phyloP scores from a whole-genome alignment of 1,140 invertebrate species.

The Drosophila ogumai region DNA sequence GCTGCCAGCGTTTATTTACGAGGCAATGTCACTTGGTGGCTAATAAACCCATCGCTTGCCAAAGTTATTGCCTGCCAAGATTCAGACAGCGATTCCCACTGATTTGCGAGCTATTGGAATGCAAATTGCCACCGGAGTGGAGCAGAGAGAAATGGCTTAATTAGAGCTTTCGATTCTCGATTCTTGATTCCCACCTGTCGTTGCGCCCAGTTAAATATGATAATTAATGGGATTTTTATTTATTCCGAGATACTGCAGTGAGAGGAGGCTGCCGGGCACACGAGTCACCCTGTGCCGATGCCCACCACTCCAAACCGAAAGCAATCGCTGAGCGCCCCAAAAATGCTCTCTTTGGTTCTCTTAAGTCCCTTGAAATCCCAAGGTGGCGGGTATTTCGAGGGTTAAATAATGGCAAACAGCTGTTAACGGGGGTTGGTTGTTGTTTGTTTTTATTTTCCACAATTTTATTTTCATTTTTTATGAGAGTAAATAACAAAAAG shows the following conservation, averaged over 20 bases:
- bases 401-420: slow-evolving; percentile 16
- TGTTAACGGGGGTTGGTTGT: slow-evolving; percentile 8
- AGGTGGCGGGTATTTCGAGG: slow-evolving; percentile 28
- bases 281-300: slow-evolving; percentile 57
- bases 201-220: slow-evolving; percentile 22
- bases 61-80: slow-evolving; percentile 59
- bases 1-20: slow-evolving; percentile 57
- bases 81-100: slow-evolving; percentile 29
- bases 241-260: background rate
- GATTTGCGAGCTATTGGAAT: slow-evolving; percentile 40
- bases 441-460: slow-evolving; percentile 3
- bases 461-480: slow-evolving; percentile 3
- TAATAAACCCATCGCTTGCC: slow-evolving; percentile 72
- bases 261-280: slow-evolving; percentile 13
- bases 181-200: slow-evolving; percentile 34
- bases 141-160: slow-evolving; percentile 46
- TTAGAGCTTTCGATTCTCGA: slow-evolving; percentile 27
- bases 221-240: slow-evolving; percentile 39
- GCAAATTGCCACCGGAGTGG: slow-evolving; percentile 43
- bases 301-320: background rate
- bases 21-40: slow-evolving; percentile 45
- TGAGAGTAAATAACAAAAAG: background rate
- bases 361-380: slow-evolving; percentile 20
- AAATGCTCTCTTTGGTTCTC: slow-evolving; percentile 64
- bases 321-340: slow-evolving; percentile 8